phyloP scores from a whole-genome alignment of 2,113 vertebrate species.

The Ctenodactylus gundi region DNA sequence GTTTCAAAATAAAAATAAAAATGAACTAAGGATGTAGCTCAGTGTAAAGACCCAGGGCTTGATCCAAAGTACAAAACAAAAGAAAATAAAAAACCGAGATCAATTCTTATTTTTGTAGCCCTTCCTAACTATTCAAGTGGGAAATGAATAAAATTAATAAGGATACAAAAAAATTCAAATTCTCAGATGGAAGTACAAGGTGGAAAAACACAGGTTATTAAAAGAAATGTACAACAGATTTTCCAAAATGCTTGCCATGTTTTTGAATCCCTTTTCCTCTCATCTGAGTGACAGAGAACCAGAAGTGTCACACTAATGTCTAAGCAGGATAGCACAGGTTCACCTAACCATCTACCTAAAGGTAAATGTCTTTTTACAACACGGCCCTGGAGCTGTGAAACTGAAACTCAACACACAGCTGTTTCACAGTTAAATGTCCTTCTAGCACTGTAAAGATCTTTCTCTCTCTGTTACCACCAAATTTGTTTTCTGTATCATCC shows the following conservation, averaged over 20 bases:
- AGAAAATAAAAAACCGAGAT: neutral
- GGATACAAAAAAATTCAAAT: neutral
- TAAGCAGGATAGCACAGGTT: neutral
- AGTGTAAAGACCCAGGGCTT: too few species aligned
- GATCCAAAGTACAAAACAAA: too few species aligned
- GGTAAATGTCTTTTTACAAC: neutral
- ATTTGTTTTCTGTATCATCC: neutral
- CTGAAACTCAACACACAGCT: neutral
- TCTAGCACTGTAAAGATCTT: neutral
- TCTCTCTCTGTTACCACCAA: neutral
- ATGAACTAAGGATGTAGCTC: too few species aligned
- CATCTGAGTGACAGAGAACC: neutral
- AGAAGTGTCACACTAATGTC: neutral
- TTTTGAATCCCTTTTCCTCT: conserved; percentile 11
- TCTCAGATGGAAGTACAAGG: neutral
- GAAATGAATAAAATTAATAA: neutral
- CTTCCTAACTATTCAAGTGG: conserved; percentile 9
- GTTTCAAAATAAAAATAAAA: too few species aligned
- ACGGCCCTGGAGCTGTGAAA: neutral
- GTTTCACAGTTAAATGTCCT: neutral
- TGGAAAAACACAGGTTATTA: neutral
- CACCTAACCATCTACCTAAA: neutral
- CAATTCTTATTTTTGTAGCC: neutral
- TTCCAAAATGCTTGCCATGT: neutral
- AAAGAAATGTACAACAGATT: neutral